Evolutionary conservation across 92 coral and sea anemone genomes (phyloP), one percentile per base, ranked within the genome.

Genomic region (Zoanthus gigantus): DNA sequence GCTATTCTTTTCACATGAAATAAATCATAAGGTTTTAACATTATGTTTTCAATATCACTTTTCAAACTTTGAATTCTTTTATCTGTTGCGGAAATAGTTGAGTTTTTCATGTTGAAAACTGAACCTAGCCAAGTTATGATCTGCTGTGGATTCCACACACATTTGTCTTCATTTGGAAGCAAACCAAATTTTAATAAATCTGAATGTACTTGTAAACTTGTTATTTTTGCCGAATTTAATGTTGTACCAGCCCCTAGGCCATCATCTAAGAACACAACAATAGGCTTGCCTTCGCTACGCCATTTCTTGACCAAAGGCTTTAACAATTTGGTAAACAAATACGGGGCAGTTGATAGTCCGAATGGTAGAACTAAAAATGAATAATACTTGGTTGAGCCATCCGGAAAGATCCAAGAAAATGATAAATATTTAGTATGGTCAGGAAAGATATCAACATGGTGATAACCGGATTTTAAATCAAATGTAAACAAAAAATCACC

Each of bases 401-500:
- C 34, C 14, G 77, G 42, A 78, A 90, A 85, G 1, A 45, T 71
- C 92, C 87, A 89, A 34, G 76, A 58, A 79, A 90, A 90, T 12
- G 86, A 17, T 0, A 85, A 37, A 71, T 69, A 86, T 66, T 85
- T 63, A 32, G 82, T 86, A 28, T 89, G 84, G 0, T 63, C 88
- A 0, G 77, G 61, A 83, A 80, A 47, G 84, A 89, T 5, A 88
- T 85, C 42, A 37, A 37, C 42, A 37, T 37, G 42, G 42, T 37
- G 42, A 37, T 37, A 37, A 37, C 42, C 42, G 15, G 85, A 89
- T 23, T 84, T 83, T 7, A 89, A 32, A 30, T 89, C 89, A 45
- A 89, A 89, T 3, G 92, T 18, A 84, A 89, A 89, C 85, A 89
- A 63, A 11, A 37, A 37, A 68, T 87, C 86, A 11, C 85, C 90